Percentiles rank a stretch among this genome's conserved stretches.
Evolutionary conservation across 2,113 vertebrate genomes (phyloP).

Genomic region (Hippocampus comes): DNA sequence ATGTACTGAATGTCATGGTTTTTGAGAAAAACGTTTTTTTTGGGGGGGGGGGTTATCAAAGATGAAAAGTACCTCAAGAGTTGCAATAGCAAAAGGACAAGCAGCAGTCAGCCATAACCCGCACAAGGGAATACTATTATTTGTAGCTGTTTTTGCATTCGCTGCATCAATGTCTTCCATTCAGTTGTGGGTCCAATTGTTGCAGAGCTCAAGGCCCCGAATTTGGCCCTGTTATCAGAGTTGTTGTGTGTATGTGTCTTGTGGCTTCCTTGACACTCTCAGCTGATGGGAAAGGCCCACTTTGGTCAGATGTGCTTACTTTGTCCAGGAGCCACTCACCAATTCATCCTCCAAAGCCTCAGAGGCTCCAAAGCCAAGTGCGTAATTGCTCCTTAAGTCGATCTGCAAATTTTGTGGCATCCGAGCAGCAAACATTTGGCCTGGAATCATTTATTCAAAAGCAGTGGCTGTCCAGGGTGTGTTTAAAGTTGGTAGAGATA

Average conservation of each 20-base stretch:
- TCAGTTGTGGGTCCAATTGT: conserved; percentile 16
- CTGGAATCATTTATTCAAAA: conserved; percentile 54
- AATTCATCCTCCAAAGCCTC: conserved; percentile 67
- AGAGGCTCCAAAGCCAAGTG: conserved; percentile 73
- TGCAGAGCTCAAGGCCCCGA: conserved; percentile 8
- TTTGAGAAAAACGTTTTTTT: too few species aligned
- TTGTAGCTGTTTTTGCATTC: too few species aligned
- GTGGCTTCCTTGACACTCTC: conserved; percentile 57
- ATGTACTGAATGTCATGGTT: too few species aligned
- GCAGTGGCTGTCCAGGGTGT: conserved; percentile 21
- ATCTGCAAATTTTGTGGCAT: conserved; percentile 71
- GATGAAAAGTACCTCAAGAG: too few species aligned
- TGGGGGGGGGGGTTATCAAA: too few species aligned
- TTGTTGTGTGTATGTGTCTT: conserved; percentile 62
- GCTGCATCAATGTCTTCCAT: neutral
- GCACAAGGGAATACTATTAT: neutral
- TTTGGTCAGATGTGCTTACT: conserved; percentile 65
- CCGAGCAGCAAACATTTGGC: conserved; percentile 56
- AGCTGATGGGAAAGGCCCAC: conserved; percentile 42
- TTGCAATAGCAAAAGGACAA: neutral
- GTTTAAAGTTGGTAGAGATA: conserved; percentile 45
- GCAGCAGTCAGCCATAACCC: neutral
- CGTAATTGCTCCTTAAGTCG: conserved; percentile 73
- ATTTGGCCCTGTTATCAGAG: conserved; percentile 9
- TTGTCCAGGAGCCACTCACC: conserved; percentile 64